Evolutionary conservation across 2,888 invertebrate species (phyloP).

Genomic region (Barypeithes pellucidus): DNA sequence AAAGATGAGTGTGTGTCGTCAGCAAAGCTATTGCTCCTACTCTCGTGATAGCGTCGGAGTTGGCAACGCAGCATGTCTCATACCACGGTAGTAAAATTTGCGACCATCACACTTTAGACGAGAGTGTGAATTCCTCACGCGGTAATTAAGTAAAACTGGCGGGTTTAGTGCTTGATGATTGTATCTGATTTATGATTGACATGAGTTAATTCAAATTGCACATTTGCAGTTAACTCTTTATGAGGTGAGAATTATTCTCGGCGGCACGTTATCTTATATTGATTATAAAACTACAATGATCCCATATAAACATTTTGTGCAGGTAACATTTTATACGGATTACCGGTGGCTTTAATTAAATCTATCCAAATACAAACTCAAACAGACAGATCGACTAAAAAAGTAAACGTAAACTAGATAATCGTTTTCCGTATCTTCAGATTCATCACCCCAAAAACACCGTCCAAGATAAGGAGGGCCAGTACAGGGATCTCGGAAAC

Average conservation of each 20-base stretch:
- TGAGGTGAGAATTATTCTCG: conserved; percentile 11
- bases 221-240: conserved; percentile 7
- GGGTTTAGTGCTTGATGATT: conserved; percentile 8
- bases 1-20: too few species aligned
- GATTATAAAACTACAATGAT: neutral
- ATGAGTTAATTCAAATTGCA: conserved; percentile 8
- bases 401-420: conserved; percentile 52
- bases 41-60: too few species aligned
- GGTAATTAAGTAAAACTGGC: conserved; percentile 27
- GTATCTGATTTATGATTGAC: conserved; percentile 22
- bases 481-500: too few species aligned
- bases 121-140: conserved; percentile 6
- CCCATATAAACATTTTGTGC: neutral
- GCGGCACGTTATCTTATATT: neutral
- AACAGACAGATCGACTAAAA: conserved; percentile 57
- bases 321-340: too few species aligned
- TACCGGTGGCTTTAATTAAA: conserved; percentile 45
- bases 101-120: too few species aligned
- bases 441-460: too few species aligned
- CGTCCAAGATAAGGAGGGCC: too few species aligned
- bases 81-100: too few species aligned
- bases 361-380: conserved; percentile 58
- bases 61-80: too few species aligned
- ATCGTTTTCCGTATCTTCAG: neutral
- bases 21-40: too few species aligned